Evolutionary conservation across 1,140 invertebrate genomes (phyloP).

Genomic region (Cydia splendana): DNA sequence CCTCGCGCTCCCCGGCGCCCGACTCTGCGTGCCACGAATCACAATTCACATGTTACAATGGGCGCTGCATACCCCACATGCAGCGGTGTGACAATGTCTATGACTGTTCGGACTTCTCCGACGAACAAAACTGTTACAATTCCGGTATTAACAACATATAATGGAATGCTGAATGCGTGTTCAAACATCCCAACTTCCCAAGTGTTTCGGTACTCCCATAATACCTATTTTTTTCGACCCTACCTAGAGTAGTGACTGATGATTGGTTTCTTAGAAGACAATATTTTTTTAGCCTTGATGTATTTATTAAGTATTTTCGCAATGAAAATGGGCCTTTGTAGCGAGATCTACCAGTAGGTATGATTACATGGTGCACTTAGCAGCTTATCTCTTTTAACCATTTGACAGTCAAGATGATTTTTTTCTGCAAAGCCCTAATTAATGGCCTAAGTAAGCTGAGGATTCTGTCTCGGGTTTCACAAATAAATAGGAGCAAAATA

Average conservation of each 20-base stretch:
- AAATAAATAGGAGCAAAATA: too few species aligned
- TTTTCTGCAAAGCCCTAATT: too few species aligned
- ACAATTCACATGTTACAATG: conserved; percentile 84
- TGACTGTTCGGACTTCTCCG: conserved; percentile 95
- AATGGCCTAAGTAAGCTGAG: too few species aligned
- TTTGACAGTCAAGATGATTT: too few species aligned
- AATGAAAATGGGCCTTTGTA: too few species aligned
- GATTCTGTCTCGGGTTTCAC: too few species aligned
- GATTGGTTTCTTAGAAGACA: too few species aligned
- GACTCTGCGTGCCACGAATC: conserved; percentile 74
- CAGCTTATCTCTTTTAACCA: too few species aligned
- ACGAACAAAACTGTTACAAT: conserved; percentile 92
- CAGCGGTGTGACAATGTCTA: conserved; percentile 92
- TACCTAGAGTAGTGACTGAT: neutral
- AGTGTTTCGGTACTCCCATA: conserved; percentile 30
- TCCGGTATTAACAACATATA: conserved; percentile 65
- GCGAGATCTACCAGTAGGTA: too few species aligned
- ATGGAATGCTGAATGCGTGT: conserved; percentile 56
- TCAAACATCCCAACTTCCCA: conserved; percentile 34
- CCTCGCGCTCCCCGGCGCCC: conserved; percentile 55
- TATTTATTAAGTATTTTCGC: too few species aligned
- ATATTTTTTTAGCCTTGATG: too few species aligned
- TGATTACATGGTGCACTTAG: too few species aligned
- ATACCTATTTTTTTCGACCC: conserved; percentile 15
- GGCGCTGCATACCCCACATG: conserved; percentile 83